Base-by-base conservation (phyloP, 2,113 vertebrate species). In the Lampris megalopsis region DNA sequence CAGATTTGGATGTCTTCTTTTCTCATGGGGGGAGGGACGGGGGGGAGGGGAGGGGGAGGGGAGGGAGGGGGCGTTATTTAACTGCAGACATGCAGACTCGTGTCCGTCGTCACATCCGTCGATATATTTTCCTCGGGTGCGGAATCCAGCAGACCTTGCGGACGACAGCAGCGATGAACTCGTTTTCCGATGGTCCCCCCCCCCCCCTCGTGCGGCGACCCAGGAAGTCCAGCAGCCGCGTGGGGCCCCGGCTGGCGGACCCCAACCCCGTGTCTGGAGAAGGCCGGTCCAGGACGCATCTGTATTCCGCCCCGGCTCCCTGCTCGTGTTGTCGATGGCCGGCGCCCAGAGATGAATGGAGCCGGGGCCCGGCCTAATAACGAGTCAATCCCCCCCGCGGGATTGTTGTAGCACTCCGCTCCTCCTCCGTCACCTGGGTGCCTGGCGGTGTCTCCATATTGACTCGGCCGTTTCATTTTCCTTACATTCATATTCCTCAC, bases 401-500 rank as follows among this genome's bases (percentile, higher is more conserved):
- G 84, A 81, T 77, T 56, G 77, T 67, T 78, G 79, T 71, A 79
- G 74, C 71, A 58, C 77, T 64, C 9, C 75, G 53, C 86, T 89
- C 71, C 79, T 90, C 82, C 79, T 90, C 82, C 83, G 81, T 92
- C 87, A 89, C 84, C 81, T 64, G 81, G 82, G 71, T 83, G 72
- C 80, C 84, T 65, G 24, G 69, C 75, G 73, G 85, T 85, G 79
- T 85, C 83, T 84, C 80, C 63, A 79, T 83, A 82, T 89, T 88
- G 88, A 88, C 81, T 89, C 70, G 72, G 83, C 72, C 85, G 73
- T 92, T 93, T 88, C 80, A 89, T 91, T 89, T 89, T 85, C 71
- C 24, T 81, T 82, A 52, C 73, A 83, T 90, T 84, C 84, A 80
- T 84, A 90, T 87, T 91, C 74, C 83, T 87, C 85, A 74, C 53